Evolutionary conservation across 2,888 invertebrate genomes (phyloP).

Genomic region (Cheilosia soror): DNA sequence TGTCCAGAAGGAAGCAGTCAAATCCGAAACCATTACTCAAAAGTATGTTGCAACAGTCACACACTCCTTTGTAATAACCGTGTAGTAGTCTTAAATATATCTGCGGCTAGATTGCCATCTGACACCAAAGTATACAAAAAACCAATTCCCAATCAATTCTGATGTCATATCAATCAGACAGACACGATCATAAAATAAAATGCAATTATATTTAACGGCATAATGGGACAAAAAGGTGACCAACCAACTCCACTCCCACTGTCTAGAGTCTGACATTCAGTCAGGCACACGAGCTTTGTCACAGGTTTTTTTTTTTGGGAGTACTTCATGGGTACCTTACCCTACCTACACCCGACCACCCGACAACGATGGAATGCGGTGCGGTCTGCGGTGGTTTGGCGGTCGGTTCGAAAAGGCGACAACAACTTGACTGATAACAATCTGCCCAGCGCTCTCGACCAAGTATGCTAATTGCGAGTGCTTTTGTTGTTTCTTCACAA

Average conservation of each 20-base stretch:
- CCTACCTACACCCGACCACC: neutral
- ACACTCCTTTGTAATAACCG: conserved; percentile 7
- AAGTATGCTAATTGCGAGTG: conserved; percentile 75
- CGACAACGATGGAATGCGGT: conserved; percentile 46
- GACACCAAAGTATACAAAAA: conserved; percentile 14
- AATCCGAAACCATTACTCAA: conserved; percentile 96
- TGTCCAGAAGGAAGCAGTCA: conserved; percentile 98
- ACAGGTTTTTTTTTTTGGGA: conserved; percentile 13
- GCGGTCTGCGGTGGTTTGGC: conserved; percentile 32
- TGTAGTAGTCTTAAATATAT: conserved; percentile 4
- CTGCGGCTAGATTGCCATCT: neutral
- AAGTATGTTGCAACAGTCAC: conserved; percentile 88
- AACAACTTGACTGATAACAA: conserved; percentile 74
- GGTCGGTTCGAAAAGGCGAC: conserved; percentile 69
- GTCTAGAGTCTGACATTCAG: conserved; percentile 22
- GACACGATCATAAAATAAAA: conserved; percentile 55
- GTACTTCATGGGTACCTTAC: neutral
- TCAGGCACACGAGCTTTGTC: conserved; percentile 30
- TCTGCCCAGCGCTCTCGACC: conserved; percentile 67
- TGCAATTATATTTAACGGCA: conserved; percentile 50
- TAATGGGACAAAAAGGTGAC: conserved; percentile 18
- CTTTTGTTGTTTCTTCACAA: conserved; percentile 53
- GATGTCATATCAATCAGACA: conserved; percentile 70
- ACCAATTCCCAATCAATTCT: conserved; percentile 65
- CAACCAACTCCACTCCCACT: conserved; percentile 29